A percentile compares a stretch with the other conserved stretches of the same genome.
phyloP scores from a whole-genome alignment of 2,113 vertebrate genomes.

The Morone saxatilis region DNA sequence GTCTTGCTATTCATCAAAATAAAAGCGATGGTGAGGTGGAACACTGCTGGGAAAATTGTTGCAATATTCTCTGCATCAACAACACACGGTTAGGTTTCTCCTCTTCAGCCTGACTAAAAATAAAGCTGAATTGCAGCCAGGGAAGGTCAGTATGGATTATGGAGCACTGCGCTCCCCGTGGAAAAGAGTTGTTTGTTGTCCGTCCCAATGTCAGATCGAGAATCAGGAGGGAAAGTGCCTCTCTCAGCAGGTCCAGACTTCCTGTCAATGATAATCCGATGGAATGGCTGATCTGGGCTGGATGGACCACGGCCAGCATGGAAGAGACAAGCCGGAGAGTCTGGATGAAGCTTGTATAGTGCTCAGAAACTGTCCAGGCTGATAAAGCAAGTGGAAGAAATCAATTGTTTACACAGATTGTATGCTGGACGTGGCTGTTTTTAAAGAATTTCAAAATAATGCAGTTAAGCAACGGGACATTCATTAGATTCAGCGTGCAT shows the following conservation, averaged over 20 bases:
- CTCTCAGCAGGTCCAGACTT: slow-evolving; percentile 80
- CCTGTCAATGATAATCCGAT: slow-evolving; percentile 82
- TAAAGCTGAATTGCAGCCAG: slow-evolving; percentile 79
- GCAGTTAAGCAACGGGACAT: slow-evolving; percentile 3
- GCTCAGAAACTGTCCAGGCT: slow-evolving; percentile 51
- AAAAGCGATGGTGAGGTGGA: slow-evolving; percentile 23
- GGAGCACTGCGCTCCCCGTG: slow-evolving; percentile 68
- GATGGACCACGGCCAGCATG: slow-evolving; percentile 62
- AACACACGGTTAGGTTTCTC: slow-evolving; percentile 51
- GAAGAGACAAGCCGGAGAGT: slow-evolving; percentile 47
- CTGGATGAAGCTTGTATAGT: slow-evolving; percentile 40
- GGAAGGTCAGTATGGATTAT: slow-evolving; percentile 84
- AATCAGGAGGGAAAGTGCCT: slow-evolving; percentile 79
- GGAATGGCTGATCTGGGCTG: slow-evolving; percentile 69
- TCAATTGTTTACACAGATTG: slow-evolving; percentile 49
- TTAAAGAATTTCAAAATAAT: slow-evolving; percentile 41
- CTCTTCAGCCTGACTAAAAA: slow-evolving; percentile 74
- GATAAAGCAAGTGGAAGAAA: slow-evolving; percentile 48
- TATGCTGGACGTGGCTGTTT: slow-evolving; percentile 16
- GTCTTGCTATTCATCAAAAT: slow-evolving; percentile 29
- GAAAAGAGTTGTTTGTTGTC: slow-evolving; percentile 83
- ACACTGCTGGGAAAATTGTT: slow-evolving; percentile 58
- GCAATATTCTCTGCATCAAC: slow-evolving; percentile 46
- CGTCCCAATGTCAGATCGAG: slow-evolving; percentile 80
- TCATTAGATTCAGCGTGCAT: not conserved